Evolutionary conservation across 2,797 vertebrate genomes (phyloP).

Genomic region (Enteromius argenteus): DNA sequence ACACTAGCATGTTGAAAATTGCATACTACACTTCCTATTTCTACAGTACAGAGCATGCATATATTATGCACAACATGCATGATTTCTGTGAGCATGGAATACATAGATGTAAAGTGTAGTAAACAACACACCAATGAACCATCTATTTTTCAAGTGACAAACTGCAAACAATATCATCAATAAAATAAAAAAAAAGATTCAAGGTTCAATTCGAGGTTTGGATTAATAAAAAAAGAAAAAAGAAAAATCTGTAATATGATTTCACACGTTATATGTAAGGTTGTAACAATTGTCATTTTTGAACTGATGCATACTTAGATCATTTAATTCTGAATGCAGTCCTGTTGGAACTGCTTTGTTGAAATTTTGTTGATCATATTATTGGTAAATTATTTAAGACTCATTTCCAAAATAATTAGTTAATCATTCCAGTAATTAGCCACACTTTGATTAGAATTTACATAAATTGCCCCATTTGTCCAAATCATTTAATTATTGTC

Average conservation of each 20-base stretch:
- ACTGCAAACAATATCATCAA: not conserved
- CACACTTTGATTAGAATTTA: conserved; percentile 46
- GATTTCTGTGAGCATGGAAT: not conserved
- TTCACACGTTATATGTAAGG: not conserved
- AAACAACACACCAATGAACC: not conserved
- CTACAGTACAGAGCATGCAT: not conserved
- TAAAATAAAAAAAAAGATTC: not conserved
- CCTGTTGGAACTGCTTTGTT: not conserved
- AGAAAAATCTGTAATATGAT: not conserved
- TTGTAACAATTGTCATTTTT: not conserved
- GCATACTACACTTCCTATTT: not conserved
- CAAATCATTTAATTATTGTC: conserved; percentile 60
- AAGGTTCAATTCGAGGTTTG: not conserved
- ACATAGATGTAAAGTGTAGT: not conserved
- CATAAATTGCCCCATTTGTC: conserved; percentile 58
- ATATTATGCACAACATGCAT: no score
- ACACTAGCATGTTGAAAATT: not conserved
- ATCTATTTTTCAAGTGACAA: not conserved
- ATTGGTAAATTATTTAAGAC: conserved; percentile 20
- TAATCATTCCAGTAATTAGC: conserved; percentile 50
- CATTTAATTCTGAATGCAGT: not conserved
- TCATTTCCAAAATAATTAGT: conserved; percentile 36
- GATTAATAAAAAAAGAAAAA: not conserved
- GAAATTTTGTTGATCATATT: conserved; percentile 28
- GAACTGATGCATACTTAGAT: not conserved